Conservation (phyloP, 2,888 invertebrate species). For the Bimastos eiseni region DNA sequence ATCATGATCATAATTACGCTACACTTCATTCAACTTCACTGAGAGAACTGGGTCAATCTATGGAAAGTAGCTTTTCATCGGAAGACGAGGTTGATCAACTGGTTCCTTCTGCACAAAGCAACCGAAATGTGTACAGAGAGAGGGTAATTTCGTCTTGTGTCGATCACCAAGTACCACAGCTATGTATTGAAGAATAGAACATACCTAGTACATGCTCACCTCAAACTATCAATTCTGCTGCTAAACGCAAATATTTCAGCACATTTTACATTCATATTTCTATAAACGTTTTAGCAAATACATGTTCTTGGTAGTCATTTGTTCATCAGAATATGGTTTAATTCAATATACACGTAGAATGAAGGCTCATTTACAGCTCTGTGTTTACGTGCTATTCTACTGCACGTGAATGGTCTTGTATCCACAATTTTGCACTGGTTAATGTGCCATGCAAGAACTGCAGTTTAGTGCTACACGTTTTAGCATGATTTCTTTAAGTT, state of each 20-base stretch:
- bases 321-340: neutral
- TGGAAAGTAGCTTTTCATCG: neutral
- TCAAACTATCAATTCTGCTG: neutral
- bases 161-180: neutral
- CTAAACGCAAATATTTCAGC: neutral
- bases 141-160: neutral
- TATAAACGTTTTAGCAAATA: neutral
- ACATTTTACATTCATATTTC: neutral
- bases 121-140: neutral
- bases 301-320: neutral
- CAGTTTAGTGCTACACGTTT: too few species aligned
- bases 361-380: too few species aligned
- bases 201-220: neutral
- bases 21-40: neutral
- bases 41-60: neutral
- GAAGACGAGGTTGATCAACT: slow-evolving; percentile 8
- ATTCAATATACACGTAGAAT: too few species aligned
- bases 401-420: too few species aligned
- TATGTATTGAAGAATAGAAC: slow-evolving; percentile 13
- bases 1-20: slow-evolving; percentile 9
- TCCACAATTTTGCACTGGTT: too few species aligned
- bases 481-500: too few species aligned
- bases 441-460: too few species aligned
- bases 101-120: neutral
- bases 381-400: too few species aligned